These are phyloP conservation scores for Prinia subflava DNA, from an alignment of 2,113 vertebrate genomes.

Conservation along the genomic window DNA sequence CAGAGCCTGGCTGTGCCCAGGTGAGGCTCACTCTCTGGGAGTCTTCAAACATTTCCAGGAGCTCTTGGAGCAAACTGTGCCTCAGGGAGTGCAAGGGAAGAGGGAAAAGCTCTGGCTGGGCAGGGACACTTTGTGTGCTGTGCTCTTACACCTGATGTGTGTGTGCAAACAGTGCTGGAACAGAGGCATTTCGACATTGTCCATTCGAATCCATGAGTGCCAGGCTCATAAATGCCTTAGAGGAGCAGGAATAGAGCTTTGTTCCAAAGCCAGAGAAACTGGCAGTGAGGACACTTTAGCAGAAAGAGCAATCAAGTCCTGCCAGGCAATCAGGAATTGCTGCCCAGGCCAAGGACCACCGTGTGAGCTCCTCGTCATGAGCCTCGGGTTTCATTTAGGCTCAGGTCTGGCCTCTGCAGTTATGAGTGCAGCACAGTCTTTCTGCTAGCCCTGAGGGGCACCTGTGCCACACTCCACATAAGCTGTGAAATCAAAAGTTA, in stretches of 20 bases:
- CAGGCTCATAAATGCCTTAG: not conserved
- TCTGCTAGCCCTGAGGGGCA: not conserved
- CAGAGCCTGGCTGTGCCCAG: not conserved
- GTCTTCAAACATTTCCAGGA: not conserved
- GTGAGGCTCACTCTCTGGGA: not conserved
- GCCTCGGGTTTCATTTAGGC: not conserved
- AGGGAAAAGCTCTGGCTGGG: not conserved
- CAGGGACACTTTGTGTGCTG: not conserved
- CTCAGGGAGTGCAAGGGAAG: not conserved
- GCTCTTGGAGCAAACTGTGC: not conserved
- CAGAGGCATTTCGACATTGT: not conserved
- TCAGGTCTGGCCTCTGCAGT: not conserved
- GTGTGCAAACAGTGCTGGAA: not conserved
- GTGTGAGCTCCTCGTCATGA: accelerated
- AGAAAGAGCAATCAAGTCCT: not conserved
- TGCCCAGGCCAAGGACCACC: not conserved
- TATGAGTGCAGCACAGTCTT: not conserved
- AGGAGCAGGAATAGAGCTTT: not conserved
- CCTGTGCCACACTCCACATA: not conserved
- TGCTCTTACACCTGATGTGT: accelerated
- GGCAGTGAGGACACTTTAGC: not conserved
- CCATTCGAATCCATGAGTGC: not conserved
- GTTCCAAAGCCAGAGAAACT: not conserved
- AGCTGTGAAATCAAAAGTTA: not conserved
- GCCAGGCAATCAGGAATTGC: not conserved